These are phyloP conservation scores for Glaucopsyche alexis DNA, from an alignment of 2,888 invertebrate genomes.

Conservation along the genomic window DNA sequence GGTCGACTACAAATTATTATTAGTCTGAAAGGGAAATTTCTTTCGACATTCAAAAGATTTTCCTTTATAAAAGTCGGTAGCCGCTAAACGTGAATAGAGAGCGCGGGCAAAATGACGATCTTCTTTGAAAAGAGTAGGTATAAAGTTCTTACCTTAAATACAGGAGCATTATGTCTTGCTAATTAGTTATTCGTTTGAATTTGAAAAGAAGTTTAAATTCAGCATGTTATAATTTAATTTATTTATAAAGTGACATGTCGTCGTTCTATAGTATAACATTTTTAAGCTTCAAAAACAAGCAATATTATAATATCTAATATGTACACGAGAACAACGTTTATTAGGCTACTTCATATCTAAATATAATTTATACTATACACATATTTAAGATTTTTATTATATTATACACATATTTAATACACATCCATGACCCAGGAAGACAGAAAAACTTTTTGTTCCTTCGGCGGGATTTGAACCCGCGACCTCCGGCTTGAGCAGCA, in stretches of 20 bases:
- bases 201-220: background rate
- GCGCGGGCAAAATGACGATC: constrained; percentile 10
- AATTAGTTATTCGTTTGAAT: constrained; percentile 6
- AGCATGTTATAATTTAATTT: background rate
- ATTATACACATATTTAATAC: no score
- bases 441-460: no score
- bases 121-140: constrained; percentile 3
- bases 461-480: no score
- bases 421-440: no score
- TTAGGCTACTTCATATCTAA: no score
- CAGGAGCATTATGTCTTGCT: background rate
- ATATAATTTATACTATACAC: no score
- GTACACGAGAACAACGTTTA: no score
- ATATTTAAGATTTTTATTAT: no score
- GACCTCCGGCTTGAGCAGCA: no score
- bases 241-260: background rate
- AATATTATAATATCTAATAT: no score
- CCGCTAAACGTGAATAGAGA: constrained; percentile 13
- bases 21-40: constrained; percentile 22
- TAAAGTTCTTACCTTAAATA: background rate
- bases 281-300: no score
- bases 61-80: constrained; percentile 9
- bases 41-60: constrained; percentile 17
- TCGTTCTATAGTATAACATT: no score
- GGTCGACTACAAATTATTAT: constrained; percentile 24